Evolutionary conservation across 2,113 vertebrate species (phyloP).

Genomic region (Calyptommatus sinebrachiatus): DNA sequence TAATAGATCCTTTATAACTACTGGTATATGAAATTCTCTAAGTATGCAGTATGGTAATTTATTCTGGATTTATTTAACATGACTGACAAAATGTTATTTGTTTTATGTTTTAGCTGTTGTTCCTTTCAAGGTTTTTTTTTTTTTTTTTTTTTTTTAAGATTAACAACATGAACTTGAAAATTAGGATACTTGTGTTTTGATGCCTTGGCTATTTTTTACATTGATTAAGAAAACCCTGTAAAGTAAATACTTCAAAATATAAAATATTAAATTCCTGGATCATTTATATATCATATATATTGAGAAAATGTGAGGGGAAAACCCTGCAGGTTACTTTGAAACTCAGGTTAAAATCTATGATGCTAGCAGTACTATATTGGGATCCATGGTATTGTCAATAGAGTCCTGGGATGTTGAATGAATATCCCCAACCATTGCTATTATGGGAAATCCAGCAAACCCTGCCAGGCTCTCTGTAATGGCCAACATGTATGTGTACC

Average conservation of each 20-base stretch:
- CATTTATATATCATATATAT: neutral
- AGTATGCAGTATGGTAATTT: neutral
- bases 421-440: no score
- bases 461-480: no score
- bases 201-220: neutral
- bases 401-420: no score
- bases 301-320: no score
- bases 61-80: neutral
- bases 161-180: neutral
- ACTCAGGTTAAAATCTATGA: no score
- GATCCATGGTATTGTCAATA: no score
- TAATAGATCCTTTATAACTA: slow-evolving; percentile 24
- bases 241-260: slow-evolving; percentile 1
- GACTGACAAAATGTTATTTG: neutral
- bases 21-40: slow-evolving; percentile 20
- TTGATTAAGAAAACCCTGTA: slow-evolving; percentile 14
- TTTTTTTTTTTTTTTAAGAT: neutral
- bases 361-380: no score
- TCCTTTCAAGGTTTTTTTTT: neutral
- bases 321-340: no score
- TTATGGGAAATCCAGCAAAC: no score
- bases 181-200: neutral
- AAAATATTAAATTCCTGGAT: slow-evolving; percentile 18
- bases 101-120: neutral
- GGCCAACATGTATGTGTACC: no score